Base-by-base conservation (phyloP, 2,113 vertebrate genomes). In the Pseudorasbora parva region DNA sequence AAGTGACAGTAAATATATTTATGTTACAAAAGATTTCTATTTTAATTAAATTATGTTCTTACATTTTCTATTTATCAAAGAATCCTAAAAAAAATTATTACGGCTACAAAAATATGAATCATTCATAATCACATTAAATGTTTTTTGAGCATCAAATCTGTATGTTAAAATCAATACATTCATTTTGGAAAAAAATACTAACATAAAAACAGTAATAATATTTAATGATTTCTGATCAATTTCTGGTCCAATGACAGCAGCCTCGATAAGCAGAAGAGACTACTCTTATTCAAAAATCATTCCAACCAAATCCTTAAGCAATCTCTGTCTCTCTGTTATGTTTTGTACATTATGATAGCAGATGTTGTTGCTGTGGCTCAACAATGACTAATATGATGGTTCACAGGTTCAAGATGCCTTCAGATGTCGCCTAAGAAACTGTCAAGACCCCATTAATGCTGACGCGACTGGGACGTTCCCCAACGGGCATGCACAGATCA, bases 401-500 rank as follows among this genome's bases (percentile, higher is more conserved):
- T 81, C 47, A 69, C 87, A 99, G 97, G 97, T 99, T 88, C 98
- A 99, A 91, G 98, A 99, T 89, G 97, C 98, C 77, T 98, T 99
- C 92, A 95, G 97, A 95, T 99, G 98, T 93, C 95, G 97, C 59
- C 92, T 99, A 78, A 96, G 98, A 94, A 99, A 98, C 93, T 99
- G 98, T 90, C 97, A 99, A 85, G 98, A 99, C 90, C 97, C 97
- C 82, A 98, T 99, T 89, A 97, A 94, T 68, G 96, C 95, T 87
- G 98, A 99, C 88, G 96, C 97, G 84, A 97, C 97, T 54, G 97
- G 98, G 90, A 98, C 97, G 84, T 99, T 99, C 93, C 98, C 97
- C 90, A 99, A 99, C 33, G 98, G 98, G 62, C 98, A 99, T 89
- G 98, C 98, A 86, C 98, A 99, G 93, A 99, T 99, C 90, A 99